Conservation (phyloP, 1,140 invertebrate species). For the Papilio aristodemus region DNA sequence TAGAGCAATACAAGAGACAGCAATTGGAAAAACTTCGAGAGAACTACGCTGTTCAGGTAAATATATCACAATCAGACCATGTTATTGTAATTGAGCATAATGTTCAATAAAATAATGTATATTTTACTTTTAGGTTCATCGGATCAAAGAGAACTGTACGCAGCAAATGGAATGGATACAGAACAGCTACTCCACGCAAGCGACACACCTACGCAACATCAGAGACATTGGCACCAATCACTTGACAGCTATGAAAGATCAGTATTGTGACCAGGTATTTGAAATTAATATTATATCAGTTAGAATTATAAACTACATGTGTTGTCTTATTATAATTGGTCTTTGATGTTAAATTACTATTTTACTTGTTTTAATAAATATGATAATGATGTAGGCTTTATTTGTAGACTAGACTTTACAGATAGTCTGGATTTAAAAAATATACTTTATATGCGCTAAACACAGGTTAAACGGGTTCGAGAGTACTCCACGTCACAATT, state of each 20-base stretch:
- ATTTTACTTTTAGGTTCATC: constrained; percentile 83
- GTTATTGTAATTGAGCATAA: background rate
- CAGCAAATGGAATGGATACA: constrained; percentile 96
- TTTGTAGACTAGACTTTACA: background rate
- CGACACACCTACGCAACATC: constrained; percentile 92
- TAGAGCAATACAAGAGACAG: constrained; percentile 93
- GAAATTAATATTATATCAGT: constrained; percentile 29
- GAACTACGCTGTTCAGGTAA: constrained; percentile 94
- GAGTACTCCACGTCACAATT: constrained; percentile 94
- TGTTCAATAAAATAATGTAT: constrained; percentile 25
- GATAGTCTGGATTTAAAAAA: background rate
- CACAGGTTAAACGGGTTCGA: constrained; percentile 89
- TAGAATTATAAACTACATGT: background rate
- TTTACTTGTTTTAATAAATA: background rate
- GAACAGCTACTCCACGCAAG: constrained; percentile 93
- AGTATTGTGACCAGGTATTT: constrained; percentile 93
- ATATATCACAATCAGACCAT: constrained; percentile 32
- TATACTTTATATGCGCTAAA: constrained; percentile 1
- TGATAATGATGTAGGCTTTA: background rate
- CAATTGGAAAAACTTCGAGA: constrained; percentile 93
- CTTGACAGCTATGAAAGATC: constrained; percentile 91
- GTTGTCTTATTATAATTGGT: background rate
- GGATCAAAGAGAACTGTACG: constrained; percentile 95
- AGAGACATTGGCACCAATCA: constrained; percentile 94
- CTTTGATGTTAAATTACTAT: background rate